Evolutionary conservation across 2,888 invertebrate species (phyloP).

Genomic region (Pegoplata infirma): DNA sequence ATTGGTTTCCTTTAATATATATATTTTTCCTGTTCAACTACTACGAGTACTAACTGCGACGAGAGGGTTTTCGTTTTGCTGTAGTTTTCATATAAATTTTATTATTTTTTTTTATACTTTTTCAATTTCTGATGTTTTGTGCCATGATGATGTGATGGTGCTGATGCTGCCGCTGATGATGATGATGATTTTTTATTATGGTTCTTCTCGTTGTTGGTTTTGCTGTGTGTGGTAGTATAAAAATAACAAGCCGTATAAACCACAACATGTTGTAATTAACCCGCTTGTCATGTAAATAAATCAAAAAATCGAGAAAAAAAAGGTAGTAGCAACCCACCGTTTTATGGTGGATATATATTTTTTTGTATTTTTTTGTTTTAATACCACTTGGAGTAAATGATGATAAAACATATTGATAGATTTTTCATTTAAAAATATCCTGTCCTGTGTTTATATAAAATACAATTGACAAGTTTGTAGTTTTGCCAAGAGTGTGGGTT

Average conservation of each 20-base stretch:
- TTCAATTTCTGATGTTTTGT: constrained; percentile 46
- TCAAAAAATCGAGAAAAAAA: constrained; percentile 54
- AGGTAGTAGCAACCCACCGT: constrained; percentile 56
- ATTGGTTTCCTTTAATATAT: constrained; percentile 28
- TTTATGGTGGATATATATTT: constrained; percentile 64
- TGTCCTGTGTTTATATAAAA: constrained; percentile 8
- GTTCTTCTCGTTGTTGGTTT: constrained; percentile 25
- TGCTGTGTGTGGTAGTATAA: constrained; percentile 48
- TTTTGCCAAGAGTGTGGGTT: constrained; percentile 42
- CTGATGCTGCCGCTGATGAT: constrained; percentile 36
- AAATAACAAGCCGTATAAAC: constrained; percentile 63
- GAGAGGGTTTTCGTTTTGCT: constrained; percentile 1
- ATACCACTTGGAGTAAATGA: constrained; percentile 55
- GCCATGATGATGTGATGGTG: constrained; percentile 25
- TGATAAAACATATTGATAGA: constrained; percentile 56
- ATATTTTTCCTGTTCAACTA: not conserved
- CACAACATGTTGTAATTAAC: constrained; percentile 67
- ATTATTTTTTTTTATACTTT: constrained; percentile 23
- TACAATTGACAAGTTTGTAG: constrained; percentile 45
- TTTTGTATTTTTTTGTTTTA: constrained; percentile 18
- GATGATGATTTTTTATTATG: constrained; percentile 51
- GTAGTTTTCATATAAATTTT: constrained; percentile 8
- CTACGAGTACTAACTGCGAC: not conserved
- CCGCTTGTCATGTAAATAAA: constrained; percentile 67
- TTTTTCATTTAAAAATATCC: constrained; percentile 4